Evolutionary conservation across 2,888 invertebrate genomes (phyloP), one percentile per base, ranked within the genome.

Genomic region (Rapana venosa): DNA sequence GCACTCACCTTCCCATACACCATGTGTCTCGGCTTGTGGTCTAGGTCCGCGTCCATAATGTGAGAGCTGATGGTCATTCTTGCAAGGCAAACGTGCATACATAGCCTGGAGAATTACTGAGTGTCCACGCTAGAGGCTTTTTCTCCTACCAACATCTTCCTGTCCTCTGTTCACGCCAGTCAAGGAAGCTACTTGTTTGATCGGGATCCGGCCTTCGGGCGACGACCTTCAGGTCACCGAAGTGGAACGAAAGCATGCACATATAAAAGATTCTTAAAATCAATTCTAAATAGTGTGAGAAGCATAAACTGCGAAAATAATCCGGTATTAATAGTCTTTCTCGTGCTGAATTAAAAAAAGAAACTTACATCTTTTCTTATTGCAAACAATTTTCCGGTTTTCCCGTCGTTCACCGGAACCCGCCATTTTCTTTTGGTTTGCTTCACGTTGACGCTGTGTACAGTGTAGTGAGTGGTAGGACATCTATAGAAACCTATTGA

Each of bases 11-110:
- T 94, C 90, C 92, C 92, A 92, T 93, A 94, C 88, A 94, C 94
- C 92, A 93, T 92, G 90, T 94, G 93, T 90, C 94, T 92, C 89
- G 94, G 94, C 91, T 92, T 92, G 87, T 92, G 91, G 91, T 94
- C 94, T 93, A 93, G 90, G 84, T 94, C 93, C 86, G 92, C 91
- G 87, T 94, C 92, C 94, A 94, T 94, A 91, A 91, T 93, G 91
- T 92, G 90, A 90, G 92, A 92, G 90, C 92, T 93, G 91, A 94
- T 92, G 91, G 94, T 94, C 94, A 94, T 94, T 91, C 92, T 93
- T 92, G 92, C 88, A 90, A 88, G 83, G 88, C 84, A 89, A 90
- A 88, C 81, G 87, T 87, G 87, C 47, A 81, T 61, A 77, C 90
- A 91, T 91, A 88, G 89, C 89, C 79, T 86, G 85, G 58, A 56